A percentile compares a stretch with the other conserved stretches of the same genome.
These are phyloP conservation scores for Lepidurus couesii DNA, from an alignment of 1,140 invertebrate species.

Conservation along the genomic window DNA sequence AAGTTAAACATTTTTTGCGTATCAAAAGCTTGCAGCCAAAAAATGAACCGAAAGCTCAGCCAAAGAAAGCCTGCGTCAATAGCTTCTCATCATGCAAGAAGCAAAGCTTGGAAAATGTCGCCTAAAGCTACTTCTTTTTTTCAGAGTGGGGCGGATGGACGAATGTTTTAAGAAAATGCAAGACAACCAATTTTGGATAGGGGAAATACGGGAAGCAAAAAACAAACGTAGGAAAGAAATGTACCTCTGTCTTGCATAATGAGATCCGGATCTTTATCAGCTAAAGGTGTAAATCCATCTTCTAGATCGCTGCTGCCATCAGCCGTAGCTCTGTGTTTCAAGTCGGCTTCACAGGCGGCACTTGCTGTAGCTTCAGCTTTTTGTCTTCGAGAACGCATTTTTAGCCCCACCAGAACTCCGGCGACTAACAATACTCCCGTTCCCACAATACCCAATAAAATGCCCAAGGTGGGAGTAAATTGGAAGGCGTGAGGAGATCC, in stretches of 20 bases:
- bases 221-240: constrained; percentile 3
- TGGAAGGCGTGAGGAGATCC: constrained; percentile 50
- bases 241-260: constrained; percentile 29
- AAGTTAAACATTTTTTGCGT: background rate
- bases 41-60: background rate
- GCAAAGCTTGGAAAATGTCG: background rate
- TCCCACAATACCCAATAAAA: constrained; percentile 63
- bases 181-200: background rate
- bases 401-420: constrained; percentile 62
- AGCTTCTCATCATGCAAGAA: background rate
- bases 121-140: background rate
- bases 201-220: background rate
- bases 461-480: constrained; percentile 66
- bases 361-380: background rate
- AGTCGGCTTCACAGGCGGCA: background rate
- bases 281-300: constrained; percentile 29
- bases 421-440: constrained; percentile 62
- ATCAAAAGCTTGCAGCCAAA: background rate
- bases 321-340: constrained; percentile 12
- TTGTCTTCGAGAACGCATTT: constrained; percentile 47
- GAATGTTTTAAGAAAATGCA: background rate
- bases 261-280: constrained; percentile 31
- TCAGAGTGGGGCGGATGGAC: too few relatives aligned
- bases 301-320: constrained; percentile 25
- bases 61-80: background rate